Evolutionary conservation across 2,888 invertebrate species (phyloP), one percentile per base, ranked within the genome.

Genomic region (Caenorhabditis imperialis): DNA sequence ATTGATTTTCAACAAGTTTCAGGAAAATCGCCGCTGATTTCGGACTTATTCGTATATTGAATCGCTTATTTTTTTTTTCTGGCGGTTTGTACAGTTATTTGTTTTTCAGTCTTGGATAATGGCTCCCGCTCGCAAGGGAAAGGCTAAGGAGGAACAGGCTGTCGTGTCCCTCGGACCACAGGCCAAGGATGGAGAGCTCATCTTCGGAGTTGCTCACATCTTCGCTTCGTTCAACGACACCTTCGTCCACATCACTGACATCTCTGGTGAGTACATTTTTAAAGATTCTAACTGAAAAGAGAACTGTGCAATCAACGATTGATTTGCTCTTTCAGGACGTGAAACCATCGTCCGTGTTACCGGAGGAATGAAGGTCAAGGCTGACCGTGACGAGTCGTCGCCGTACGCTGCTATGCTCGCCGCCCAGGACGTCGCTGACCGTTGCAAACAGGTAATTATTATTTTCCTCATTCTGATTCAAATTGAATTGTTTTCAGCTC

Each of bases 381-480:
- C 99, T 86, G 99, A 99, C 91, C 93, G 99, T 91, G 99, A 99
- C 90, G 99, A 99, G 91, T 96, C 99, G 80, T 98, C 98, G 48
- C 99, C 99, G 50, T 99, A 99, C 89, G 99, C 99, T 88, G 99
- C 99, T 92, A 99, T 99, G 99, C 95, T 99, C 91, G 99, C 99
- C 86, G 98, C 98, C 82, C 98, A 99, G 92, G 99, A 99, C 91
- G 99, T 99, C 72, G 96, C 99, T 85, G 99, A 99, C 89, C 96
- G 95, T 88, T 99, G 98, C 91, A 98, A 97, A 90, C 91, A 92
- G 38, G 92, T 99, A 37, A 63, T 20, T 25, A 37, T 57, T 55
- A 12, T 6, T n/a, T 54, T 8, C 38, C 12, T 22, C 38, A 25
- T 20, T 20, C 16, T 42, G 12, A 14, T 22, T 63, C 57, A 42